Percentiles rank a stretch among this genome's conserved stretches.
Conservation (phyloP, 2,797 vertebrate genomes). For the Oreortyx pictus region DNA sequence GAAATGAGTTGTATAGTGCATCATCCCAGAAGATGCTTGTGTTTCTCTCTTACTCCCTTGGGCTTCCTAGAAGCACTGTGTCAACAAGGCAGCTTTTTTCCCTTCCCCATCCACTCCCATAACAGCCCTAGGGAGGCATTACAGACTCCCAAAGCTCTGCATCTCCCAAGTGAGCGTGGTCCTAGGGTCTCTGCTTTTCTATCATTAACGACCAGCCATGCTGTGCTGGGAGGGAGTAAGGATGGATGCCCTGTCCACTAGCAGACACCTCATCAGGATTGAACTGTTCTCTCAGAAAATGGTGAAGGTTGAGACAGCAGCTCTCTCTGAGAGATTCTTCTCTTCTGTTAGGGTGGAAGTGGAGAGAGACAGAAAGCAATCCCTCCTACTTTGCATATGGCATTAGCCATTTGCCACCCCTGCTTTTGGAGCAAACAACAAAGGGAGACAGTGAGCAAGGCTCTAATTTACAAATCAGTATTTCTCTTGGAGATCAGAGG, state of each 20-base stretch:
- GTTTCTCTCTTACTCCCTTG: not conserved
- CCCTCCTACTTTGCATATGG: rapidly evolving
- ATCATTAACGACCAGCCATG: not conserved
- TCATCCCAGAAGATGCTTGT: not conserved
- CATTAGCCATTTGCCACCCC: rapidly evolving
- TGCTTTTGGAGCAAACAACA: not conserved
- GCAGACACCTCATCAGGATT: not conserved
- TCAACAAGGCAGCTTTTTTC: not conserved
- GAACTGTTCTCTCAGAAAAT: not conserved
- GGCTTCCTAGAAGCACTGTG: not conserved
- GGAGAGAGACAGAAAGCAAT: not conserved
- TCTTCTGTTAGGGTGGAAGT: not conserved
- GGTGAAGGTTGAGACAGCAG: not conserved
- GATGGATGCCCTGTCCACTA: not conserved
- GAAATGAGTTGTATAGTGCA: not conserved
- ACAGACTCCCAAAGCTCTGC: not conserved
- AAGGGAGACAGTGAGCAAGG: not conserved
- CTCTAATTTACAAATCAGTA: not conserved
- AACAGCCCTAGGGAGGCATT: not conserved
- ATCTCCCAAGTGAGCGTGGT: not conserved
- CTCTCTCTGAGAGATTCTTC: not conserved
- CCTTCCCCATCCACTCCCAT: not conserved
- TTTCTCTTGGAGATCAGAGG: not conserved
- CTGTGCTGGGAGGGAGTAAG: not conserved
- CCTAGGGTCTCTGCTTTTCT: not conserved